These are phyloP conservation scores for Cryptus armator DNA, from an alignment of 2,888 invertebrate genomes.

Conservation along the genomic window DNA sequence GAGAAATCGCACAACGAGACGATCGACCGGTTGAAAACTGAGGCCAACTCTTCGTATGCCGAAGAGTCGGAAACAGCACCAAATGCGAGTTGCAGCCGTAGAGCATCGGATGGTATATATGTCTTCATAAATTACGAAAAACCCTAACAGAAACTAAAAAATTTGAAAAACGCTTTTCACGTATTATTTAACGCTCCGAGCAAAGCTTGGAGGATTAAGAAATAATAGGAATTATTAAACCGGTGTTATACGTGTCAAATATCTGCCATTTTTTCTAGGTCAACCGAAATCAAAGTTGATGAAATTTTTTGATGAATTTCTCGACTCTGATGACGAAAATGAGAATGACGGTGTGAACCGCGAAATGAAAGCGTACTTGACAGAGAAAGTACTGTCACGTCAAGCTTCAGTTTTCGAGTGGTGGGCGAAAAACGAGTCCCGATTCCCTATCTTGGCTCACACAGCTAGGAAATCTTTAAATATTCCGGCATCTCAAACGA, in stretches of 20 bases:
- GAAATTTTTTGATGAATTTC: slow-evolving; percentile 17
- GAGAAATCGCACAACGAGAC: no score
- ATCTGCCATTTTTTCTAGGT: slow-evolving; percentile 5
- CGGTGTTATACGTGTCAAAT: not conserved
- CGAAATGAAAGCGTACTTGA: not conserved
- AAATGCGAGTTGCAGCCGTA: no score
- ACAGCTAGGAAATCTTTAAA: slow-evolving; percentile 7
- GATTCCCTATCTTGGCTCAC: not conserved
- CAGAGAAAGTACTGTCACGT: not conserved
- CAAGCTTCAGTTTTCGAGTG: not conserved
- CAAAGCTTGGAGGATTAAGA: no score
- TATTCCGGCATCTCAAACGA: slow-evolving; percentile 40
- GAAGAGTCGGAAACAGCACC: no score
- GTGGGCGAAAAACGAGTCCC: not conserved
- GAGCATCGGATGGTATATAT: no score
- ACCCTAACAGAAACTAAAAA: no score
- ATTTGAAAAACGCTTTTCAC: no score
- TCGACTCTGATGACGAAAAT: slow-evolving; percentile 31
- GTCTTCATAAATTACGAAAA: no score
- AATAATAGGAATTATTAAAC: no score
- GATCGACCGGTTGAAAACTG: no score
- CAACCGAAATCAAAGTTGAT: not conserved
- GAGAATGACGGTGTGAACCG: not conserved
- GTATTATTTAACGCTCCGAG: no score
- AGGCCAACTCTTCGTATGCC: no score